Evolutionary conservation across 2,888 invertebrate species (phyloP), one percentile per base, ranked within the genome.

Genomic region (Euzophera pinguis): DNA sequence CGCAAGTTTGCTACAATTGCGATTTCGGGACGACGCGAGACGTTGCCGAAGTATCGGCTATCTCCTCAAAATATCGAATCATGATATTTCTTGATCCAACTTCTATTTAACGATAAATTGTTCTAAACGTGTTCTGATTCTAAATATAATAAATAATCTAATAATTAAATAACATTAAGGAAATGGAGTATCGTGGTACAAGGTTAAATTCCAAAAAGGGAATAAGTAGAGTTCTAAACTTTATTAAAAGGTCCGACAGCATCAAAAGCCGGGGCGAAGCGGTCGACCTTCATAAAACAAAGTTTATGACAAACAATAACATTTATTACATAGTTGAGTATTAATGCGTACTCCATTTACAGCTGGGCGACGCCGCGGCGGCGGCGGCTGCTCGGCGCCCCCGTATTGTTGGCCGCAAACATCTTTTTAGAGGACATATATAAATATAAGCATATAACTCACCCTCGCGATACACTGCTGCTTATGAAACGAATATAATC

Each of bases 301-400:
- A 81, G 69, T 89, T 87, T 87, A 87, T 84, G 84, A 79, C 84
- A 82, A 84, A 87, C 86, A 87, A 88, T 87, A 88, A 86, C 86
- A 87, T 87, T 86, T 85, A 88, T 86, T 81, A 80, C 83, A 80
- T 83, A 84, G 84, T 84, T 74, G 78, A 75, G 79, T 83, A 87
- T 88, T 86, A 86, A 85, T 84, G 81, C 75, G 75, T 69, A 78
- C 71, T 81, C 76, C 78, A 82, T 85, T 87, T 84, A 81, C 78
- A 81, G 81, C 72, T 73, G 73, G 70, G 73, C 69, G 73, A 75
- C 80, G 85, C 72, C 82, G 66, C 64, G 62, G 65, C 59, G 76
- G 65, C 59, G 76, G 70, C 78, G 66, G 57, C 59, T 64, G 56
- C 57, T 55, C 58, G 64, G 59, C 57, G 56, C 55, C 70, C 71